These are phyloP conservation scores for Drosophila pectinifera DNA, from an alignment of 1,140 invertebrate genomes.

Conservation along the genomic window DNA sequence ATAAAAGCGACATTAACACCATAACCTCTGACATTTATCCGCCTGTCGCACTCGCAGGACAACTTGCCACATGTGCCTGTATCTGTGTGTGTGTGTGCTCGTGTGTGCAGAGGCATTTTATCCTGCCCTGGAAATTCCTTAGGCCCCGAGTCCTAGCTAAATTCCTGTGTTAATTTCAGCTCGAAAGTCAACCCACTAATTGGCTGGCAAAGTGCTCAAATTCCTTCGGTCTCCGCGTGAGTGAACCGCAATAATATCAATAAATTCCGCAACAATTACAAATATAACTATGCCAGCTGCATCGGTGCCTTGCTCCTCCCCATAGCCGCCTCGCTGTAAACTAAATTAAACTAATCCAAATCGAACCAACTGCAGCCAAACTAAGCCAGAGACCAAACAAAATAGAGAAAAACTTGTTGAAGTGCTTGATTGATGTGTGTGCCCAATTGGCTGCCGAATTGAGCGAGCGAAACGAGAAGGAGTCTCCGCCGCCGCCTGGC, in stretches of 20 bases:
- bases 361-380: constrained; percentile 24
- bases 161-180: constrained; percentile 54
- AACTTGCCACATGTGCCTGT: constrained; percentile 37
- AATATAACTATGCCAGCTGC: constrained; percentile 40
- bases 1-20: constrained; percentile 82
- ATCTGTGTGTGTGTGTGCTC: constrained; percentile 17
- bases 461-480: constrained; percentile 40
- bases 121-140: constrained; percentile 30
- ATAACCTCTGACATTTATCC: constrained; percentile 79
- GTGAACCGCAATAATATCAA: constrained; percentile 49
- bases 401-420: constrained; percentile 62
- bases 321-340: not conserved
- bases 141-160: constrained; percentile 3
- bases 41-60: constrained; percentile 14
- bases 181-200: constrained; percentile 63
- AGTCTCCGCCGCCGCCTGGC: constrained; percentile 27
- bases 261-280: constrained; percentile 32
- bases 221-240: constrained; percentile 20
- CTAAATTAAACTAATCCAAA: constrained; percentile 13
- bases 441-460: constrained; percentile 47
- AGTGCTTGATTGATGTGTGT: constrained; percentile 52
- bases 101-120: constrained; percentile 52
- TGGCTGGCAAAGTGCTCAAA: constrained; percentile 45
- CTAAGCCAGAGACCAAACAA: constrained; percentile 52
- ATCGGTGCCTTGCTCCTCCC: constrained; percentile 22